Conservation (phyloP, 2,113 vertebrate genomes). For the Bucco capensis region DNA sequence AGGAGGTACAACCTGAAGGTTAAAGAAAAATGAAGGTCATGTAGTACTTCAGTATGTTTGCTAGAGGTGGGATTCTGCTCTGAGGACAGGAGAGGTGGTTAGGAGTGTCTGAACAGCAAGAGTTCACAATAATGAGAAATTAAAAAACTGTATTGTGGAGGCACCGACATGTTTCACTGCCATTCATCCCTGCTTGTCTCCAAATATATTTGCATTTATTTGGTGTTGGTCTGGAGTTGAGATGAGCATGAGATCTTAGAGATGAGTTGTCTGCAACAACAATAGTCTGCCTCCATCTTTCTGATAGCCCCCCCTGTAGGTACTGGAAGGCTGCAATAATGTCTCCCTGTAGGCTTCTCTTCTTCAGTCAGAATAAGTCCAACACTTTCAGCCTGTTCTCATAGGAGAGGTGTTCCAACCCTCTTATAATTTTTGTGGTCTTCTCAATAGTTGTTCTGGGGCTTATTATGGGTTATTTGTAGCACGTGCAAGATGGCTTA, state of each 20-base stretch:
- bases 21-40: not conserved
- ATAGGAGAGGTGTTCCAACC: not conserved
- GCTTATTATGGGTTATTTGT: not conserved
- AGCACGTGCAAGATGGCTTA: accelerated
- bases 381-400: not conserved
- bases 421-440: not conserved
- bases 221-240: not conserved
- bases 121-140: not conserved
- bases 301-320: not conserved
- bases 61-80: not conserved
- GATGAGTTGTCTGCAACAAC: not conserved
- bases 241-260: not conserved
- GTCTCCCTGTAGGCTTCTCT: not conserved
- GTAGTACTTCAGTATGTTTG: not conserved
- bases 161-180: not conserved
- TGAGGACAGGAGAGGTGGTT: not conserved
- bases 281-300: not conserved
- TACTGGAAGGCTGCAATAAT: accelerated
- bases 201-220: not conserved
- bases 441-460: not conserved
- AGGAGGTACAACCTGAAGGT: not conserved
- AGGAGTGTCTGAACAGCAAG: not conserved
- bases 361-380: not conserved
- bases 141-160: not conserved
- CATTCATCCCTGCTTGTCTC: not conserved